Evolutionary conservation across 2,113 vertebrate genomes (phyloP), one percentile per base, ranked within the genome.

Genomic region (Phylloscopus whistleri): DNA sequence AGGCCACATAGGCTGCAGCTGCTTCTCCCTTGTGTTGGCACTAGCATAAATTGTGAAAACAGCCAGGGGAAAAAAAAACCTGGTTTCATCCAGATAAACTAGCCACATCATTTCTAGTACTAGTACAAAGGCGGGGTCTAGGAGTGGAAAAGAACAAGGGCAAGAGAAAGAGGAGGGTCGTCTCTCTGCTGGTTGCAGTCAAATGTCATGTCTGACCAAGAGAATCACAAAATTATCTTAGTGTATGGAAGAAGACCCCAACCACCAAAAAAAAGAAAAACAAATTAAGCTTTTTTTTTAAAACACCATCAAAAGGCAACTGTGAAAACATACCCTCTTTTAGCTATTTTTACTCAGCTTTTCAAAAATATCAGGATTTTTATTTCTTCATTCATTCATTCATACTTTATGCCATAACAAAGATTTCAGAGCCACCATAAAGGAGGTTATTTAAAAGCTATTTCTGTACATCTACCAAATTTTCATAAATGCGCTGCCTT

Each of bases 31-130:
- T 26, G 6, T 37, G 53, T 11, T 94, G 44, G 33, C 56, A 84
- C 24, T 15, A 87, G 33, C 66, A 68, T 60, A 79, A 48, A 35
- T 72, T 93, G 84, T 75, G 78, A 96, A 89, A 94, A 46, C 64
- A 64, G n/a, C 9, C 66, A 94, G 16, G 20, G 33, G 77, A 28
- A 69, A 73, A 30, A 53, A 53, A 69, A 35, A 13, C 27, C 55
- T 64, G 37, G 48, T 52, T 96, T 93, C 58, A 93, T 44, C 31
- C 70, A 89, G 69, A 82, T 26, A 63, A 91, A 84, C 28, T 67
- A 87, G 19, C 16, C n/a, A 24, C 17, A 18, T 2, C 4, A 53
- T 55, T 89, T 81, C 46, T 73, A 22, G 5, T 23, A 44, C 11
- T 19, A 19, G 20, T 43, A 51, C 9, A 63, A 73, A 81, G 18